phyloP scores from a whole-genome alignment of 2,113 vertebrate genomes.

The Ammodytes dubius region DNA sequence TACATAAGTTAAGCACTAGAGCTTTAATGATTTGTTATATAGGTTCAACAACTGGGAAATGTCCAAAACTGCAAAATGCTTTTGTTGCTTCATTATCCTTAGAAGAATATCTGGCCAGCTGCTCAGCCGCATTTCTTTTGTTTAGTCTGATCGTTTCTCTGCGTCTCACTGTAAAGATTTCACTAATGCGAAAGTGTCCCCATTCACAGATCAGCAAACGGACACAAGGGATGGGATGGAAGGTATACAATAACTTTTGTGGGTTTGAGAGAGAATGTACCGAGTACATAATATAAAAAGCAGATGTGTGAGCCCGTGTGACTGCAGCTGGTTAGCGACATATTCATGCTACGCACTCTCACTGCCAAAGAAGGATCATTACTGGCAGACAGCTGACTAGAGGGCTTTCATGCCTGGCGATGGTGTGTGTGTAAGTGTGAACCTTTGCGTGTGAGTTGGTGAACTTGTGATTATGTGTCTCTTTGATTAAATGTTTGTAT shows the following conservation, averaged over 20 bases:
- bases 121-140: constrained; percentile 37
- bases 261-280: constrained; percentile 70
- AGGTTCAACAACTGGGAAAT: constrained; percentile 17
- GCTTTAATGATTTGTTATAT: background rate
- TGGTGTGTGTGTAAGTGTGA: constrained; percentile 9
- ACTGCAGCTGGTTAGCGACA: constrained; percentile 83
- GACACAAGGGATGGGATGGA: constrained; percentile 53
- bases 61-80: constrained; percentile 8
- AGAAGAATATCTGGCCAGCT: constrained; percentile 35
- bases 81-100: constrained; percentile 21
- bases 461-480: constrained; percentile 29
- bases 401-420: constrained; percentile 63
- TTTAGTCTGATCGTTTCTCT: constrained; percentile 59
- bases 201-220: constrained; percentile 43
- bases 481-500: constrained; percentile 52
- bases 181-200: constrained; percentile 27
- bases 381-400: constrained; percentile 72
- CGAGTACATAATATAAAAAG: constrained; percentile 85
- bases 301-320: constrained; percentile 81
- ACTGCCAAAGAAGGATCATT: constrained; percentile 76
- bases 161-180: constrained; percentile 35
- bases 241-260: constrained; percentile 66
- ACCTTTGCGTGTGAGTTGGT: constrained; percentile 19
- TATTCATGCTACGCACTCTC: constrained; percentile 70
- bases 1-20: no score